Evolutionary conservation across 2,797 vertebrate species (phyloP), one percentile per base, ranked within the genome.

Genomic region (Cacajao melanocephalus): DNA sequence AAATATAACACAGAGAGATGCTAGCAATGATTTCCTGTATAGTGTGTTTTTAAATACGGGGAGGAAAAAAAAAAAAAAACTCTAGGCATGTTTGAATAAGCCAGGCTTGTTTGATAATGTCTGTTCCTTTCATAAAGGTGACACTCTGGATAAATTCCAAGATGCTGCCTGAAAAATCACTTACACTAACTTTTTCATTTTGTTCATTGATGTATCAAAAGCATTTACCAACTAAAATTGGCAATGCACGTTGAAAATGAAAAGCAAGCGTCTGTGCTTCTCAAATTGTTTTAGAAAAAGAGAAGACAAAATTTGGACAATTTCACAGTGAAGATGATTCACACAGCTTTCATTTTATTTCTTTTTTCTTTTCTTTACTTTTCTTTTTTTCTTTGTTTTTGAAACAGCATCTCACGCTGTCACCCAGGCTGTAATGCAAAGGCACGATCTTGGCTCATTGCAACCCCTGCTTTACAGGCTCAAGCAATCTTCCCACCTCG

Each of bases 101-200:
- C 44, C 78, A 92, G 5, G 20, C 1, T 87, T 83, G 82, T 78
- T 80, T 9, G 14, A 44, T 52, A 96, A 28, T 58, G 24, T 26
- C 76, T 96, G 61, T 30, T 7, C 6, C 7, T 88, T 95, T 89
- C 10, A 55, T 58, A 75, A 92, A 91, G 28, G 13, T 92, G 33
- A 7, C 24, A 61, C 64, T 93, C 73, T 76, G 83, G 55, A 87
- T 72, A 58, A 95, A 94, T 93, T 88, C 14, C 19, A 96, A 81
- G 24, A 82, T 24, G 30, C 52, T n/a, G 30, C 26, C n/a, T 72
- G 26, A 36, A 83, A 88, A 87, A 75, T 89, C 64, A 93, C 6
- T 61, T 52, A 33, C 22, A 76, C 36, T 41, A 79, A 33, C 52
- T 50, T 87, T 20, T 46, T 84, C 8, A 10, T 85, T 55, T 72